phyloP scores from a whole-genome alignment of 2,888 invertebrate species.

The Euproctis similis region DNA sequence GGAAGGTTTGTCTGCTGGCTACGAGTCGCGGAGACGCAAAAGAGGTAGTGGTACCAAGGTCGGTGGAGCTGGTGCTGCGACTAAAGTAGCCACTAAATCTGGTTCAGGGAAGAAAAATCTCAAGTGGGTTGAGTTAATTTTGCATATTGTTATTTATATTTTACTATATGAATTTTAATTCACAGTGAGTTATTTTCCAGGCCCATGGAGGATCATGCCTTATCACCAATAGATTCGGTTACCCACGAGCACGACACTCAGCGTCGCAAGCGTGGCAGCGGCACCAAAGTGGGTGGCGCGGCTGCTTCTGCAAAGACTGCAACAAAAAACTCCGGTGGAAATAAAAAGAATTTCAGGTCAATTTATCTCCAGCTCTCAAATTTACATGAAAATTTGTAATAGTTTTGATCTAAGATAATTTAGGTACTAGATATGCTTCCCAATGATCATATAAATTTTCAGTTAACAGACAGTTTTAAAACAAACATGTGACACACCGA shows the following conservation, averaged over 20 bases:
- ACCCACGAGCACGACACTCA: slow-evolving; percentile 49
- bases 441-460: no score
- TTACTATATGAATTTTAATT: background rate
- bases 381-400: no score
- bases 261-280: slow-evolving; percentile 61
- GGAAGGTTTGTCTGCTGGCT: slow-evolving; percentile 50
- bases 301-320: slow-evolving; percentile 66
- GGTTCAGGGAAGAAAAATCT: slow-evolving; percentile 67
- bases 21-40: slow-evolving; percentile 59
- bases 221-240: slow-evolving; percentile 49
- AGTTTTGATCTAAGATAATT: no score
- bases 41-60: slow-evolving; percentile 66
- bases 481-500: no score
- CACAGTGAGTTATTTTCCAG: slow-evolving; percentile 23
- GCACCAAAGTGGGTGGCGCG: slow-evolving; percentile 62
- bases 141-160: no score
- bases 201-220: slow-evolving; percentile 46
- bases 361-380: no score
- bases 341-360: slow-evolving; percentile 68
- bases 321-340: slow-evolving; percentile 63
- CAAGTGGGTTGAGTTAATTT: slow-evolving; percentile 40
- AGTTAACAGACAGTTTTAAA: no score
- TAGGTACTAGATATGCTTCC: no score
- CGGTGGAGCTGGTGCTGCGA: slow-evolving; percentile 65
- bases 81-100: slow-evolving; percentile 65